These are phyloP conservation scores for Anoplopoma fimbria DNA, from an alignment of 2,113 vertebrate genomes.

Conservation along the genomic window DNA sequence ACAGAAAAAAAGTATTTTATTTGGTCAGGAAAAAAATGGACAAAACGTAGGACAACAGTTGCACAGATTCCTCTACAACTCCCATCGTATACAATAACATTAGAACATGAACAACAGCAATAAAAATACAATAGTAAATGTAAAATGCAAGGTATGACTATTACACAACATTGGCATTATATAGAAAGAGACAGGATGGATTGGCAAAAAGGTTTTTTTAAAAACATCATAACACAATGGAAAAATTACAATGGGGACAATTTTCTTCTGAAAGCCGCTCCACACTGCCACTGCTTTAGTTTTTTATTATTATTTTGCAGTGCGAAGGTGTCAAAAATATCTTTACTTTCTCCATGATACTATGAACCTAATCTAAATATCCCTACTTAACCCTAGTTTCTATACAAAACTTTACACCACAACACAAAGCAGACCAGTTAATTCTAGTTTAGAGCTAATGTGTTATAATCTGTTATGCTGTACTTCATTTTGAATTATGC, in stretches of 20 bases:
- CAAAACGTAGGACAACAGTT: constrained; percentile 45
- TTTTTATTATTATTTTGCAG: constrained; percentile 49
- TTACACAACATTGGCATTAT: constrained; percentile 66
- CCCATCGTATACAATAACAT: constrained; percentile 63
- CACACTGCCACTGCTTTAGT: constrained; percentile 44
- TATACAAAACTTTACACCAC: constrained; percentile 72
- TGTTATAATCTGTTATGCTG: constrained; percentile 17
- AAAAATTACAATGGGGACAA: constrained; percentile 30
- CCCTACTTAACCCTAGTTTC: constrained; percentile 55
- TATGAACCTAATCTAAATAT: constrained; percentile 61
- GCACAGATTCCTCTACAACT: constrained; percentile 45
- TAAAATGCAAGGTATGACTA: constrained; percentile 67
- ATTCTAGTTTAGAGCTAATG: constrained; percentile 45
- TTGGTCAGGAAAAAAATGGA: constrained; percentile 58
- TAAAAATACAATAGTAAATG: constrained; percentile 76
- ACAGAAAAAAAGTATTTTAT: constrained; percentile 69
- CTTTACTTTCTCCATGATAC: constrained; percentile 35
- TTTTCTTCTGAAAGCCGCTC: constrained; percentile 57
- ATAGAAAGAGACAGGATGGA: constrained; percentile 55
- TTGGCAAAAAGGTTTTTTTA: constrained; percentile 50
- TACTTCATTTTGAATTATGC: constrained; percentile 30
- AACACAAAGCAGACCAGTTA: constrained; percentile 57
- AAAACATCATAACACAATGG: constrained; percentile 56
- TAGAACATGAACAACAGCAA: constrained; percentile 72
- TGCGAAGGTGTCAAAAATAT: constrained; percentile 62